These are phyloP conservation scores for Ferrisia virgata DNA, from an alignment of 2,888 invertebrate genomes.

Conservation along the genomic window DNA sequence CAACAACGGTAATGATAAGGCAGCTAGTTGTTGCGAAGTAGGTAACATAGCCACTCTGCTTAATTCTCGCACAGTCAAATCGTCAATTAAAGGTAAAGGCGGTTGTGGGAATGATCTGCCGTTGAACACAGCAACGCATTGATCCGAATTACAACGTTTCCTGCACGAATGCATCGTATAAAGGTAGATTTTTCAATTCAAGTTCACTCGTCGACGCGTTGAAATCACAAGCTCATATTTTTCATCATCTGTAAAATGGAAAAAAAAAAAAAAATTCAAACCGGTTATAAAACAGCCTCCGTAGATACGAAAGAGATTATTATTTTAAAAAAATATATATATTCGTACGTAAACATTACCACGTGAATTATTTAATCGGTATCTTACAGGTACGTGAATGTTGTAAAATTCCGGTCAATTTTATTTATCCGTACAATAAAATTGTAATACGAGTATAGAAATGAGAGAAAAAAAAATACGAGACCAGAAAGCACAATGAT, in stretches of 20 bases:
- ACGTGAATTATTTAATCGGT: neutral
- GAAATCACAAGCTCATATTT: neutral
- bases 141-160: slow-evolving; percentile 32
- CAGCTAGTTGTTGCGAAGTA: slow-evolving; percentile 35
- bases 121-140: slow-evolving; percentile 4
- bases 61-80: neutral
- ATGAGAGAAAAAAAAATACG: too few species aligned
- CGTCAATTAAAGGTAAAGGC: slow-evolving; percentile 5
- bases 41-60: slow-evolving; percentile 33
- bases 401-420: neutral
- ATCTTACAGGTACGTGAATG: neutral
- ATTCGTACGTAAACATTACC: neutral
- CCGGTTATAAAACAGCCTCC: neutral
- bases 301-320: neutral
- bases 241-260: neutral
- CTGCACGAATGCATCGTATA: slow-evolving; percentile 33
- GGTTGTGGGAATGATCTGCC: neutral
- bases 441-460: too few species aligned
- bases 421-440: neutral
- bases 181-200: neutral
- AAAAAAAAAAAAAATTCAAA: neutral
- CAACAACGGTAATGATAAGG: slow-evolving; percentile 44
- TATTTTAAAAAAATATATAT: too few species aligned
- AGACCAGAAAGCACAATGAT: neutral
- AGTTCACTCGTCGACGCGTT: neutral